A percentile compares a stretch with the other conserved stretches of the same genome.
These are phyloP conservation scores for Aproaerema taeniolella DNA, from an alignment of 2,888 invertebrate genomes.

Conservation along the genomic window DNA sequence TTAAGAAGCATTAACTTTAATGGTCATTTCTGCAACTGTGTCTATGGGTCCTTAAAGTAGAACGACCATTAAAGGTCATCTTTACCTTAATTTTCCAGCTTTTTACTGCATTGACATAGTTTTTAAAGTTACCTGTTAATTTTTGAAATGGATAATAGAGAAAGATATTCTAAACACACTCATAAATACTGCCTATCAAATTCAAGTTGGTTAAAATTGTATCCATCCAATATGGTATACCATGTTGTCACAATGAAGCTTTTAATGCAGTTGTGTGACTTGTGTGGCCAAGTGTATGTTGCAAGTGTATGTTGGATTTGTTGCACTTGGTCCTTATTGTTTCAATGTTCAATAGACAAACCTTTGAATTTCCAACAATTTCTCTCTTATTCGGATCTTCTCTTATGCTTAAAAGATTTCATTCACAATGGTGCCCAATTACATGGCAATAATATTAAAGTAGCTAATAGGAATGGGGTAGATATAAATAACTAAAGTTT, in stretches of 20 bases:
- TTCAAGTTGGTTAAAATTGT: background rate
- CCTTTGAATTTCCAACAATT: slow-evolving; percentile 6
- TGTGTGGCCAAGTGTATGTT: slow-evolving; percentile 7
- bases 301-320: slow-evolving; percentile 10
- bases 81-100: no score
- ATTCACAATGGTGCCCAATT: slow-evolving; percentile 42
- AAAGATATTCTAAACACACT: no score
- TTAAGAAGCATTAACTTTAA: no score
- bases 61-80: no score
- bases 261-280: slow-evolving; percentile 5
- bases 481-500: slow-evolving; percentile 8
- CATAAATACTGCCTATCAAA: no score
- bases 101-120: slow-evolving; percentile 9
- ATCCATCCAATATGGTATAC: background rate
- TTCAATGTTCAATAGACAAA: slow-evolving; percentile 7
- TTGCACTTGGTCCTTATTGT: slow-evolving; percentile 18
- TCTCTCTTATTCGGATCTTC: slow-evolving; percentile 12
- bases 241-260: slow-evolving; percentile 3
- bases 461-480: slow-evolving; percentile 12
- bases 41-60: no score
- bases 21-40: no score
- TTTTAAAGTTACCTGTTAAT: background rate
- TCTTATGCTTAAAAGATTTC: slow-evolving; percentile 24
- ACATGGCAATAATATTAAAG: slow-evolving; percentile 51
- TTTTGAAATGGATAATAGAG: no score